Percentiles rank a stretch among this genome's conserved stretches.
These are phyloP conservation scores for Heptranchias perlo DNA, from an alignment of 2,113 vertebrate species.

Conservation along the genomic window DNA sequence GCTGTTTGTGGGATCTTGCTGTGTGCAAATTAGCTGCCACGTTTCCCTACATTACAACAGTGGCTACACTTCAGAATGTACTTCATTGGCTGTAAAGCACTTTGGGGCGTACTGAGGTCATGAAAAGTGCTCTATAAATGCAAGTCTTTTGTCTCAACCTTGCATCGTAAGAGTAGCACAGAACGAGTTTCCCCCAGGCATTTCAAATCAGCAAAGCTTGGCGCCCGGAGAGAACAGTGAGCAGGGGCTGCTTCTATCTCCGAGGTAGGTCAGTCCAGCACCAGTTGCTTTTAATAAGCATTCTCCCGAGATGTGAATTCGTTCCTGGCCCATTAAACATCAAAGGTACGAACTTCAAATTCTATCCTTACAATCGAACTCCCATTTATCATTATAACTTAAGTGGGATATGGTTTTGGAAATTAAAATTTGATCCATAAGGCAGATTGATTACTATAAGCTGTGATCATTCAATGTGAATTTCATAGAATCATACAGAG, in stretches of 20 bases:
- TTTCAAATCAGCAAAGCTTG: not conserved
- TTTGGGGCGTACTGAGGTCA: not conserved
- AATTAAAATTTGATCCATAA: not conserved
- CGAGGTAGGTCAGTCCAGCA: not conserved
- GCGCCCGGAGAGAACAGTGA: not conserved
- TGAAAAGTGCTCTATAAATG: not conserved
- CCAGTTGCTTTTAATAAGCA: not conserved
- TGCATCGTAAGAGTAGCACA: not conserved
- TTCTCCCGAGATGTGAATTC: not conserved
- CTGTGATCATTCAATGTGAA: not conserved
- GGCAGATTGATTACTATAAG: not conserved
- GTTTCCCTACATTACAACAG: not conserved
- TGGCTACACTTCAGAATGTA: not conserved
- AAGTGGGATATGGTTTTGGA: not conserved
- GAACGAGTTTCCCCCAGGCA: not conserved
- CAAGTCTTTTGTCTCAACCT: not conserved
- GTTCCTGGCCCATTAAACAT: not conserved
- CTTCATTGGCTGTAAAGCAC: not conserved
- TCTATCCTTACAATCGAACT: not conserved
- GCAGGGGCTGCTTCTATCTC: not conserved
- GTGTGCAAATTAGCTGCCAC: not conserved
- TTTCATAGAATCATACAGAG: not conserved
- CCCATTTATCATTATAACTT: not conserved
- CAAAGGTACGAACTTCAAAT: not conserved
- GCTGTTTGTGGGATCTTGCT: not conserved